Base-by-base conservation (phyloP, 2,113 vertebrate species). In the Beaufortia kweichowensis region DNA sequence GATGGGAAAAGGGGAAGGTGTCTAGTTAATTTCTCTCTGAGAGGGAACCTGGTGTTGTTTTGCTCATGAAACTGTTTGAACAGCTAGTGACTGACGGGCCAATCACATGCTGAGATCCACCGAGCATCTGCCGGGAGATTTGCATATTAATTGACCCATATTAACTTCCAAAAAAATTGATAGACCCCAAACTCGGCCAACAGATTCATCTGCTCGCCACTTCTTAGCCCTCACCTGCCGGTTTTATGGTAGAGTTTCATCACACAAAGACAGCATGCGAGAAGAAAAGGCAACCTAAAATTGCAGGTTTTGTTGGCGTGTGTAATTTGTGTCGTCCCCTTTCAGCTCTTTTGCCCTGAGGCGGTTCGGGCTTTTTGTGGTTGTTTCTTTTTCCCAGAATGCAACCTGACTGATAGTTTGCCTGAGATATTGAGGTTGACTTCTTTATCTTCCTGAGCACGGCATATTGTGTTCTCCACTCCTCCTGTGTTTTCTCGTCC, bases 101-200 rank as follows among this genome's bases (percentile, higher is more conserved):
- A 94, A 93, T 94, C 93, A 91, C 94, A 94, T 92, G 93, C 94
- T 94, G 93, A 94, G 94, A 92, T 80, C 93, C 95, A 94, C 94
- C 92, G 93, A 96, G 95, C 95, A 96, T 96, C 95, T 96, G 95
- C 94, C 95, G 91, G 92, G 93, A 96, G 94, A 96, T 96, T 96
- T 95, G 95, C 95, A 96, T 96, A 96, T 96, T 96, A 96, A 96
- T 96, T 96, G 95, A 96, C 95, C 94, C 94, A 94, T 95, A 96
- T 96, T 96, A 95, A 96, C 95, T 95, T 93, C 93, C 94, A 70
- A 71, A 82, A 69, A 66, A 67, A 79, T 67, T 76, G 35, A 59
- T 65, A 77, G 67, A 79, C 81, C 75, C 53, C 1, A 5, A 61
- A 60, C 39, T 60, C 17, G 9, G 56, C 70, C 70, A 74, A 61